These are phyloP conservation scores for Neuroterus valhalla DNA, from an alignment of 1,140 invertebrate genomes.

Conservation along the genomic window DNA sequence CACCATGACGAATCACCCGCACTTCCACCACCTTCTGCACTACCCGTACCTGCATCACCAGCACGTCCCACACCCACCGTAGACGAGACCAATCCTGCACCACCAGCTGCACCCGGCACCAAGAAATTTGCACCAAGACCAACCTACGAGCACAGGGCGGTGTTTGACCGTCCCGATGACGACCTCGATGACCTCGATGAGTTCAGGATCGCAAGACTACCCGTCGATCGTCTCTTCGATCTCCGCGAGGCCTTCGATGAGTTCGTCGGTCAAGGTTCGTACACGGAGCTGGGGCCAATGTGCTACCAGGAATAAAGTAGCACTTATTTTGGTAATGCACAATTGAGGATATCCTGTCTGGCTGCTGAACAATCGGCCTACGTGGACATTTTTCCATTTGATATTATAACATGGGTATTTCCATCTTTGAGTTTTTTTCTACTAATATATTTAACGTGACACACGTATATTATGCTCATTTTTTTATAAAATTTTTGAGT, in stretches of 20 bases:
- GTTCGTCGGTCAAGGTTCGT: constrained; percentile 74
- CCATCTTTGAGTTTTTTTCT: no score
- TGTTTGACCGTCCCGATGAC: constrained; percentile 70
- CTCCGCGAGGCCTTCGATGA: constrained; percentile 70
- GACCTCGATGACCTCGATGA: constrained; percentile 67
- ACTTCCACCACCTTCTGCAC: constrained; percentile 54
- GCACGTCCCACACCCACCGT: constrained; percentile 67
- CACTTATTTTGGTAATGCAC: no score
- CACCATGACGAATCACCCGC: constrained; percentile 62
- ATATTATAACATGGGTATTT: no score
- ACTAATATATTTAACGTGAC: no score
- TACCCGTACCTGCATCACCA: constrained; percentile 54
- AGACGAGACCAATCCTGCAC: constrained; percentile 62
- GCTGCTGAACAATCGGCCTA: no score
- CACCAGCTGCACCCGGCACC: constrained; percentile 64
- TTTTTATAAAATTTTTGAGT: no score
- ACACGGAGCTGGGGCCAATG: constrained; percentile 44
- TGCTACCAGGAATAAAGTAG: not conserved
- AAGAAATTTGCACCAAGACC: constrained; percentile 72
- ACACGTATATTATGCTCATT: no score
- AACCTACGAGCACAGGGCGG: constrained; percentile 71
- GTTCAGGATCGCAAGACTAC: constrained; percentile 63
- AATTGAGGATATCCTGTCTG: no score
- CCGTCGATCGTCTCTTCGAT: constrained; percentile 71
- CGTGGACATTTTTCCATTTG: no score